Conservation (phyloP, 30 jellyfish, hydroid and myxozoan species). For the Calvadosia cruxmelitensis region DNA sequence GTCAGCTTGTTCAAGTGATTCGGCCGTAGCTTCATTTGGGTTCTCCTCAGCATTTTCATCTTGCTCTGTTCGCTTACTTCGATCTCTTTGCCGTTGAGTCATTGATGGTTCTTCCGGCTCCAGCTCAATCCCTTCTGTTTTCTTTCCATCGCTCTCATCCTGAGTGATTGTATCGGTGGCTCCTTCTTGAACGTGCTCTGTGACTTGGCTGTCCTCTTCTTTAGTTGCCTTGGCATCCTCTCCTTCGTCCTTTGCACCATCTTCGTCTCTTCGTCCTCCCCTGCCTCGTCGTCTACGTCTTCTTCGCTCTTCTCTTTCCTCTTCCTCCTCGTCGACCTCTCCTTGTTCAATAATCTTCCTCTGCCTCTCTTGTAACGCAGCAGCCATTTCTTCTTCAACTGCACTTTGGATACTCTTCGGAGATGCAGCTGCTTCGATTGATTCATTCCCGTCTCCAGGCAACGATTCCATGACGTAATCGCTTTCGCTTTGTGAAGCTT, state of each 20-base stretch:
- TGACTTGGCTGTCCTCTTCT: no score
- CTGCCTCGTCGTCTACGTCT: background rate
- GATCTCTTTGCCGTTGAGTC: no score
- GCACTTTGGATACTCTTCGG: background rate
- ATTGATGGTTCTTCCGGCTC: no score
- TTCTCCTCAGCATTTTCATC: background rate
- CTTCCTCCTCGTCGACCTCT: background rate
- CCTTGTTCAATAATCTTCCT: background rate
- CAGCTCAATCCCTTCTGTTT: no score
- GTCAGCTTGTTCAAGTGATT: no score
- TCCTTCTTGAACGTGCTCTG: no score
- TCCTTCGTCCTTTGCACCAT: background rate
- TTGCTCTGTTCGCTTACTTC: background rate
- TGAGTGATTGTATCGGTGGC: no score
- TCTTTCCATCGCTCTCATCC: no score
- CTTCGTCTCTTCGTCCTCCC: background rate
- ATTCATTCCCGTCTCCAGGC: background rate
- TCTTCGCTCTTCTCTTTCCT: background rate
- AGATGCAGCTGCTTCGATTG: background rate
- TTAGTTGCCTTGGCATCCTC: background rate
- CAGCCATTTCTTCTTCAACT: background rate
- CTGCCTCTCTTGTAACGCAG: background rate
- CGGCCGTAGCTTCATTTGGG: no score
- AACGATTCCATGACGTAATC: no score
- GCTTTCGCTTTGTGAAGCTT: no score